phyloP scores from a whole-genome alignment of 2,797 vertebrate genomes.

The Sebastes diaconus region DNA sequence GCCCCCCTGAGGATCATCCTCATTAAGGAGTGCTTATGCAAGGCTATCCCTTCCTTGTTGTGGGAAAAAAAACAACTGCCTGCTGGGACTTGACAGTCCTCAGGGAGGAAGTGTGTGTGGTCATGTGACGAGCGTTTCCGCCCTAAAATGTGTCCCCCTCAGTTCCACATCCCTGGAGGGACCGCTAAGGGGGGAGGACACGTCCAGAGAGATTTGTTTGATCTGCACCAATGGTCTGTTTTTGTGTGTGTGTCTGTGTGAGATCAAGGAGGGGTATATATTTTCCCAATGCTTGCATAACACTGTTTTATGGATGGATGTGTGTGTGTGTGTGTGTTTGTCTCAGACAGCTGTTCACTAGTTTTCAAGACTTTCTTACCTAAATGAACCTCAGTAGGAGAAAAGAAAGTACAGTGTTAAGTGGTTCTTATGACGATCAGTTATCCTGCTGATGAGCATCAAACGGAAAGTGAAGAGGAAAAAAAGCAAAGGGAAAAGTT shows the following conservation, averaged over 20 bases:
- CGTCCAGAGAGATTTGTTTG: slow-evolving; percentile 71
- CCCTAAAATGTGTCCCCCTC: slow-evolving; percentile 44
- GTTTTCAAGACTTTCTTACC: neutral
- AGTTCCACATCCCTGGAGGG: slow-evolving; percentile 29
- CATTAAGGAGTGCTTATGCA: slow-evolving; percentile 73
- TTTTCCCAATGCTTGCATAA: slow-evolving; percentile 32
- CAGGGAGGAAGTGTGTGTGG: slow-evolving; percentile 51
- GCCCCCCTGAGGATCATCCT: slow-evolving; percentile 51
- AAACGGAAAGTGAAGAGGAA: neutral
- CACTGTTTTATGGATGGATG: neutral
- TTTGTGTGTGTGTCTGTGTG: slow-evolving; percentile 5
- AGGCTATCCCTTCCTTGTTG: slow-evolving; percentile 61
- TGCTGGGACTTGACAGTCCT: slow-evolving; percentile 55
- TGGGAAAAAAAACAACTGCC: slow-evolving; percentile 45
- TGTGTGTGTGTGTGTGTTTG: neutral
- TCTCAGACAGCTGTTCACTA: slow-evolving; percentile 2
- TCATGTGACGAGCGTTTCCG: slow-evolving; percentile 62
- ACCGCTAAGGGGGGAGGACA: slow-evolving; percentile 36
- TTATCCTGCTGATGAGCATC: neutral
- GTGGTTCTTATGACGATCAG: neutral
- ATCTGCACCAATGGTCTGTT: slow-evolving; percentile 47
- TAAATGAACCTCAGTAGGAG: slow-evolving; percentile 12
- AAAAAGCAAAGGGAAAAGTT: neutral
- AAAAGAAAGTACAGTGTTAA: neutral
- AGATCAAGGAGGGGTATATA: slow-evolving; percentile 27